phyloP scores from a whole-genome alignment of 2,797 vertebrate genomes.

The Buphagus erythrorhynchus region DNA sequence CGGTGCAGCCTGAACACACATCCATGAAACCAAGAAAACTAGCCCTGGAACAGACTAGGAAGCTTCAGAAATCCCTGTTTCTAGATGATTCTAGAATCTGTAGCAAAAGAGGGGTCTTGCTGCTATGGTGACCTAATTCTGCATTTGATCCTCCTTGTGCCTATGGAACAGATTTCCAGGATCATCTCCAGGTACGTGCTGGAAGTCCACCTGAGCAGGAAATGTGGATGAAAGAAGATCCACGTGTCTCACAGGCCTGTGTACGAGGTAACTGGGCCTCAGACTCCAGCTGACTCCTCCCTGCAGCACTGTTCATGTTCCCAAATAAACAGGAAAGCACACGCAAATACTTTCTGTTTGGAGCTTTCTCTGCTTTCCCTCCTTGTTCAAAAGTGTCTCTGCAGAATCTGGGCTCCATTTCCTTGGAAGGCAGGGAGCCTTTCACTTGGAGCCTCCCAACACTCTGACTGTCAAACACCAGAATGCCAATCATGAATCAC shows the following conservation, averaged over 20 bases:
- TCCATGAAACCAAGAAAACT: neutral
- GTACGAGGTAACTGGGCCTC: neutral
- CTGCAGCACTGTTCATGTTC: neutral
- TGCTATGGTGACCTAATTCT: neutral
- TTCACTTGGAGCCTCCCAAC: neutral
- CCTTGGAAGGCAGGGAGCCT: neutral
- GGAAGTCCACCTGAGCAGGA: neutral
- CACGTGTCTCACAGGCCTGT: fast-evolving
- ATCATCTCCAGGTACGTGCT: neutral
- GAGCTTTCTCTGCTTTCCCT: neutral
- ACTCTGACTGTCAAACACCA: neutral
- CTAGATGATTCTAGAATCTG: neutral
- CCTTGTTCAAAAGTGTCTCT: neutral
- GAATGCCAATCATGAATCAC: neutral
- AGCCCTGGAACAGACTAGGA: neutral
- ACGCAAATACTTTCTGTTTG: neutral
- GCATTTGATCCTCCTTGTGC: neutral
- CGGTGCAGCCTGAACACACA: neutral
- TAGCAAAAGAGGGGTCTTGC: neutral
- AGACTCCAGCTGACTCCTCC: neutral
- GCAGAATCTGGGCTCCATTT: neutral
- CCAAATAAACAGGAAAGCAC: neutral
- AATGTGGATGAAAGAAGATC: neutral
- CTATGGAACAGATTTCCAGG: neutral
- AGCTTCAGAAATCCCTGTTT: neutral